Percentiles rank a stretch among this genome's conserved stretches.
Conservation (phyloP, 2,888 invertebrate species). For the Ormyrus rosae region DNA sequence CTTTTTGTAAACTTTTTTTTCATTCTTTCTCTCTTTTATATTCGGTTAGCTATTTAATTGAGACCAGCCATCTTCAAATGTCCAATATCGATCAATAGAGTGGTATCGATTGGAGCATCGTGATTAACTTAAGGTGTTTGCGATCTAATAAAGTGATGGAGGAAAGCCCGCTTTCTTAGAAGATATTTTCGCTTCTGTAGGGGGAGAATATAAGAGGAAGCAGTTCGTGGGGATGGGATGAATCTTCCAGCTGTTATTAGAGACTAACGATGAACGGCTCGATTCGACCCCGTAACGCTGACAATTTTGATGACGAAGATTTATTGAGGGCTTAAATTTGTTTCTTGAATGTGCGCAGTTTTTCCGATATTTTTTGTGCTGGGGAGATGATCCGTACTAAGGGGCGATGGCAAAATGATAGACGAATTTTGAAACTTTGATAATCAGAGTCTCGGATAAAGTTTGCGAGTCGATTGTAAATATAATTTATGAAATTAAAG, state of each 20-base stretch:
- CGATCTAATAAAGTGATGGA: too few species aligned
- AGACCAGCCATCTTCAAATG: too few species aligned
- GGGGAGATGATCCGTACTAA: neutral
- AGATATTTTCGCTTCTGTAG: slow-evolving; percentile 24
- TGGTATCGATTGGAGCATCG: slow-evolving; percentile 2
- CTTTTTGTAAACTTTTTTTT: too few species aligned
- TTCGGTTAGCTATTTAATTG: too few species aligned
- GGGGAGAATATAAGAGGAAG: neutral
- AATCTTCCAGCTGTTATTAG: slow-evolving; percentile 11
- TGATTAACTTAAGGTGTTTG: too few species aligned
- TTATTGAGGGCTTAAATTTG: slow-evolving; percentile 24
- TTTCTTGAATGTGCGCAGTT: neutral
- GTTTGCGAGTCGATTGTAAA: neutral
- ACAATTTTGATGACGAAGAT: slow-evolving; percentile 44
- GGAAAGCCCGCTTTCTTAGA: neutral
- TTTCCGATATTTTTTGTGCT: neutral
- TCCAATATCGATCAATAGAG: neutral
- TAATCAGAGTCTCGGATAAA: neutral
- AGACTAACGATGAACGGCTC: slow-evolving; percentile 14
- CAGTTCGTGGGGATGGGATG: neutral
- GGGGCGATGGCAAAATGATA: neutral
- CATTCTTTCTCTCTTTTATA: too few species aligned
- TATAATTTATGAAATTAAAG: neutral
- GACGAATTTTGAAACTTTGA: neutral
- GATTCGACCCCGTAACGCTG: neutral